Evolutionary conservation across 2,888 invertebrate genomes (phyloP), one percentile per base, ranked within the genome.

Genomic region (Ormyrus nitidulus): DNA sequence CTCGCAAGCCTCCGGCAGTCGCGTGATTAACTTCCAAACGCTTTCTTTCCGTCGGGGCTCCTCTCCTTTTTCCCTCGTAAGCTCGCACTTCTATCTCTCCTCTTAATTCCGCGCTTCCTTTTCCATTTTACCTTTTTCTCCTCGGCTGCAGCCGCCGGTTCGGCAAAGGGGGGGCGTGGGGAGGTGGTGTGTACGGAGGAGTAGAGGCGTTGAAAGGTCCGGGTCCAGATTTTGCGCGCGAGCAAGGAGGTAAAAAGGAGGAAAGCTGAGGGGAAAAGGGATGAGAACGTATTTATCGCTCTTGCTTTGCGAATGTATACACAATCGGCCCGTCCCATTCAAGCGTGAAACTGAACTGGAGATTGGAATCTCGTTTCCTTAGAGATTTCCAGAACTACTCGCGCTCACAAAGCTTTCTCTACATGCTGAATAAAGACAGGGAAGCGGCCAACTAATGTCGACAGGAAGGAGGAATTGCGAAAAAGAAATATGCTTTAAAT

Each of bases 21-120:
- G 83, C 77, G 75, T 85, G 84, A 86, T 86, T 86, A 86, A 86
- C 86, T 84, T 83, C 79, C 77, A 82, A 83, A 84, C 82, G 84
- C 83, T 86, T 81, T 80, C 74, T 79, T 34, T 75, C 75, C 53
- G 34, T 34, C 34, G 34, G 13, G 13, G 53, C 68, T 79, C 61
- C 34, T 53, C 59, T 5, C 6, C 46, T 46, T 69, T 70, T 58
- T 58, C 58, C 34, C 34, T 76, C 69, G 66, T 68, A 34, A 34
- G 68, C 69, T 44, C 44, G 46, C 53, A 68, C 48, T 73, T 44
- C n/a, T 70, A 54, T 77, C 69, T 70, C 34, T 68, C 56, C 70
- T 61, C 46, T 62, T 62, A 51, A 62, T 54, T 62, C 53, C 46
- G 51, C n/a, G 5, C 46, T 70, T 70, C 49, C 56, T 11, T 34